A percentile compares a stretch with the other conserved stretches of the same genome.
Evolutionary conservation across 2,797 vertebrate species (phyloP).

Genomic region (Poeciliopsis gracilis): DNA sequence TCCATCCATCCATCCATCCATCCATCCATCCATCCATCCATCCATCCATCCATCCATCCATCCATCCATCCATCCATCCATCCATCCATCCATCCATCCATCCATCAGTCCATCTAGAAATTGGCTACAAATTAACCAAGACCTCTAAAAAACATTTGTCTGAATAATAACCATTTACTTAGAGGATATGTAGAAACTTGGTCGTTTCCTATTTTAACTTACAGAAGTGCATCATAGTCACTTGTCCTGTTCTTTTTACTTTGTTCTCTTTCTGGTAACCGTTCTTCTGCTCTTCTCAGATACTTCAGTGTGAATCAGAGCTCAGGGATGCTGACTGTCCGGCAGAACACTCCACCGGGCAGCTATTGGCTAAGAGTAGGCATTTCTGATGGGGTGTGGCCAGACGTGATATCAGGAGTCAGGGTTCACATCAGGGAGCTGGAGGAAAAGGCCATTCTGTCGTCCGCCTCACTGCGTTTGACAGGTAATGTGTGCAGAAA

Average conservation of each 20-base stretch:
- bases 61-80: slow-evolving; percentile 13
- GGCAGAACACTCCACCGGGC: slow-evolving; percentile 81
- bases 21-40: slow-evolving; percentile 17
- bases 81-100: slow-evolving; percentile 31
- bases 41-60: slow-evolving; percentile 25
- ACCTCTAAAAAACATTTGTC: neutral
- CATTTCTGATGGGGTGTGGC: slow-evolving; percentile 90
- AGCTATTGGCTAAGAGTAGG: slow-evolving; percentile 85
- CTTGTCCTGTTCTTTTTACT: neutral
- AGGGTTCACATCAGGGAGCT: slow-evolving; percentile 86
- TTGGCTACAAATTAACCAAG: neutral
- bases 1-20: slow-evolving; percentile 20
- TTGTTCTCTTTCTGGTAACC: slow-evolving; percentile 10
- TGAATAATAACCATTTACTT: neutral
- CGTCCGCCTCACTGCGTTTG: slow-evolving; percentile 85
- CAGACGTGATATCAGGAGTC: slow-evolving; percentile 86
- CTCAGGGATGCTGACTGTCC: slow-evolving; percentile 83
- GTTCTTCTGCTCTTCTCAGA: slow-evolving; percentile 68
- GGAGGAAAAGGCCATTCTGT: slow-evolving; percentile 84
- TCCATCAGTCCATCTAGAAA: slow-evolving; percentile 23
- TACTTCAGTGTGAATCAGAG: slow-evolving; percentile 88
- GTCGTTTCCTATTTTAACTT: neutral
- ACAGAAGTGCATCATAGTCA: neutral
- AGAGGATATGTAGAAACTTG: neutral
- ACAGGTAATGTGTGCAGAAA: slow-evolving; percentile 76